A percentile compares a stretch with the other conserved stretches of the same genome.
Conservation (phyloP, 2,797 vertebrate species). For the Chaunax sp. region DNA sequence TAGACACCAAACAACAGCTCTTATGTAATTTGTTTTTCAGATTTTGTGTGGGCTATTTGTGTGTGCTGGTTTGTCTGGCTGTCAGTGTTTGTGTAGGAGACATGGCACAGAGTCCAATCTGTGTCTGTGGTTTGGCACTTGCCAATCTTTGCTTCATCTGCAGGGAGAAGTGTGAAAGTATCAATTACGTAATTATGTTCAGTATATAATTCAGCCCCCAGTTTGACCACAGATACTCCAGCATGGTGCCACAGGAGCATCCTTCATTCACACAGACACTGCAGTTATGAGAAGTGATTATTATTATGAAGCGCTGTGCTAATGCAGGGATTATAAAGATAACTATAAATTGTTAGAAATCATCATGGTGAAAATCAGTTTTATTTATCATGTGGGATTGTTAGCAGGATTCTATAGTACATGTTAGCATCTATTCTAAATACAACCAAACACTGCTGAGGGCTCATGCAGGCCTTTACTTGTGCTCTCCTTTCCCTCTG, state of each 20-base stretch:
- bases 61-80: slow-evolving; percentile 46
- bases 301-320: neutral
- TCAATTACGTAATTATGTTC: no score
- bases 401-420: no score
- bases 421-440: neutral
- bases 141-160: slow-evolving; percentile 71
- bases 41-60: slow-evolving; percentile 65
- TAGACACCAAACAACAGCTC: slow-evolving; percentile 62
- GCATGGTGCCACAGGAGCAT: slow-evolving; percentile 34
- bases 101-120: slow-evolving; percentile 47
- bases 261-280: slow-evolving; percentile 25
- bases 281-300: neutral
- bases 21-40: slow-evolving; percentile 64
- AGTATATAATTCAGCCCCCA: slow-evolving; percentile 74
- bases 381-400: neutral
- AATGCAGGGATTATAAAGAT: neutral
- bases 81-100: slow-evolving; percentile 57
- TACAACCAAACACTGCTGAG: neutral
- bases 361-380: neutral
- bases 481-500: neutral
- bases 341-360: neutral
- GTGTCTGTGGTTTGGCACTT: slow-evolving; percentile 49
- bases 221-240: slow-evolving; percentile 47
- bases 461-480: neutral
- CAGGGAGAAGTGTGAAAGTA: slow-evolving; percentile 73